Conservation (phyloP, 2,888 invertebrate species). For the Lottia scabra region DNA sequence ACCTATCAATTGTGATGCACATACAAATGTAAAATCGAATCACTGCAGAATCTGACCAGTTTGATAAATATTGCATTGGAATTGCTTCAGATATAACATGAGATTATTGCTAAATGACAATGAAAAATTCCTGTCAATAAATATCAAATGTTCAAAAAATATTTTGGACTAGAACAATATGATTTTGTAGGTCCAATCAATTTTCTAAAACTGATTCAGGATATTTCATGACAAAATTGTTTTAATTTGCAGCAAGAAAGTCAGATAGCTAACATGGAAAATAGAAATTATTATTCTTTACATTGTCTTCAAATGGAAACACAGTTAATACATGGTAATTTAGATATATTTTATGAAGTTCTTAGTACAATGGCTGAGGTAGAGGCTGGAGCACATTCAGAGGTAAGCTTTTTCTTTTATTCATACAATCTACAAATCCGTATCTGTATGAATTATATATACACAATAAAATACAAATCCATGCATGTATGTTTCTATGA, state of each 20-base stretch:
- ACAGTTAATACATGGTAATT: slow-evolving; percentile 68
- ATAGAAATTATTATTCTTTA: slow-evolving; percentile 68
- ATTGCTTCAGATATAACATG: background rate
- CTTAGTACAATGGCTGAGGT: slow-evolving; percentile 56
- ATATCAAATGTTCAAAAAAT: no score
- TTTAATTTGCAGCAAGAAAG: slow-evolving; percentile 65
- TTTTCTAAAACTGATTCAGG: no score
- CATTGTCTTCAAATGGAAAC: slow-evolving; percentile 71
- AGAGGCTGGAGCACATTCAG: slow-evolving; percentile 50
- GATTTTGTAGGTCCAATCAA: no score
- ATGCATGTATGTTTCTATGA: no score
- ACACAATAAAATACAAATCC: no score
- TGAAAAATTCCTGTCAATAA: no score
- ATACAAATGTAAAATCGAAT: background rate
- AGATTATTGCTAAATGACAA: no score
- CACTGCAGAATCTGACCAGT: slow-evolving; percentile 6
- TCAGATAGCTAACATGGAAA: slow-evolving; percentile 69
- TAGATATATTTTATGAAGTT: slow-evolving; percentile 63
- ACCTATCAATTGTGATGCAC: no score
- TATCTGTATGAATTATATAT: no score
- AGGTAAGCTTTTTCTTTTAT: slow-evolving; percentile 36
- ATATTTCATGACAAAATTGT: background rate
- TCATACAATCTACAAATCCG: no score
- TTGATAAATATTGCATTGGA: background rate
- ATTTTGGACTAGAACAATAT: no score